phyloP scores from a whole-genome alignment of 2,113 vertebrate species.

The Zosterops borbonicus region DNA sequence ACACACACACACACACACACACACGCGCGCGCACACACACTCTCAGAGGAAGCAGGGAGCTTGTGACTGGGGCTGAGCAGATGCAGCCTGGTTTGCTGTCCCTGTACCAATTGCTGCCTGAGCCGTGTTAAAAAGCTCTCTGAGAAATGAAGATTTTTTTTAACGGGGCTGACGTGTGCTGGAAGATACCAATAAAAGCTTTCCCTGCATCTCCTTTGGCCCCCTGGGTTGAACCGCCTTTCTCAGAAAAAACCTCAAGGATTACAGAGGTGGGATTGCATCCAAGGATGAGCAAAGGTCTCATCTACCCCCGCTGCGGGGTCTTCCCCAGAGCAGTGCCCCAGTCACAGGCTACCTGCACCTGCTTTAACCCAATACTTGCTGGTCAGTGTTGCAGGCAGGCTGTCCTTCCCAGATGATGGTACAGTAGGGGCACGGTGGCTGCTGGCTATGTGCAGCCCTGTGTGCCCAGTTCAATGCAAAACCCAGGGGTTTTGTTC shows the following conservation, averaged over 20 bases:
- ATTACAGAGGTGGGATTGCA: background rate
- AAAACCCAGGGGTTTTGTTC: background rate
- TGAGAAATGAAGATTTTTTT: conserved; percentile 15
- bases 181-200: conserved; percentile 66
- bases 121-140: conserved; percentile 53
- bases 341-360: background rate
- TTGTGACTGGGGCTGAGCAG: conserved; percentile 37
- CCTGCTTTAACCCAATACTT: background rate
- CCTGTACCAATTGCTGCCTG: conserved; percentile 58
- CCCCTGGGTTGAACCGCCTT: background rate
- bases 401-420: accelerated
- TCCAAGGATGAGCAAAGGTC: background rate
- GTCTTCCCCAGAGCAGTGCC: background rate
- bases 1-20: background rate
- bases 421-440: accelerated
- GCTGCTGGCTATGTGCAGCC: background rate
- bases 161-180: conserved; percentile 10
- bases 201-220: conserved; percentile 17
- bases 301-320: background rate
- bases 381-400: background rate
- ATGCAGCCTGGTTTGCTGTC: conserved; percentile 49
- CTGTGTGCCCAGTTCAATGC: background rate
- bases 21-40: background rate
- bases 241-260: conserved; percentile 32
- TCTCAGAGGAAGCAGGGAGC: conserved; percentile 5